Conservation (phyloP, 1,140 invertebrate genomes). For the Drosophila quadrilineata region DNA sequence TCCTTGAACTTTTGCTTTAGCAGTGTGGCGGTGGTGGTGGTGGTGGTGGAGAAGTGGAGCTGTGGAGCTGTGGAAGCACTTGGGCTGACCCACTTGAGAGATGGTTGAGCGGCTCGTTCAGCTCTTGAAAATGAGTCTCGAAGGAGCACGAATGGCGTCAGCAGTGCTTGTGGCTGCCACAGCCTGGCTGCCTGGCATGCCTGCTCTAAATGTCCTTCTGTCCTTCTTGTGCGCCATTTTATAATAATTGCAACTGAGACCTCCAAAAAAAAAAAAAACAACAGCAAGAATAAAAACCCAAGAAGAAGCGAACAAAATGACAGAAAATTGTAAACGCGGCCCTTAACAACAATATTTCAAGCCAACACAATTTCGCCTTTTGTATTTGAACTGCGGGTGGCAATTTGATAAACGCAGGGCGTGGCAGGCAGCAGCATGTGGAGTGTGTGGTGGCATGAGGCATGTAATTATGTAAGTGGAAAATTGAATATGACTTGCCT, state of each 20-base stretch:
- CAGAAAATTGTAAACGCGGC: slow-evolving; percentile 30
- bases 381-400: slow-evolving; percentile 26
- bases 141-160: slow-evolving; percentile 56
- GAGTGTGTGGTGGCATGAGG: not conserved
- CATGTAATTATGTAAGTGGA: slow-evolving; percentile 30
- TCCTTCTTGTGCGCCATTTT: slow-evolving; percentile 58
- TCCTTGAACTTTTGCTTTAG: slow-evolving; percentile 61
- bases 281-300: not conserved
- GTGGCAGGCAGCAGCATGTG: too few species aligned
- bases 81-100: slow-evolving; percentile 68
- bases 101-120: slow-evolving; percentile 55
- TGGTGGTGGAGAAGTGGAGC: too few species aligned
- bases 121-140: slow-evolving; percentile 74
- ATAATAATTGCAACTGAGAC: slow-evolving; percentile 70
- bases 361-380: slow-evolving; percentile 34
- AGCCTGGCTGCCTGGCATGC: slow-evolving; percentile 2
- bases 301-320: slow-evolving; percentile 3
- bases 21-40: too few species aligned
- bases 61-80: slow-evolving; percentile 35
- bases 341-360: slow-evolving; percentile 61
- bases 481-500: slow-evolving; percentile 19
- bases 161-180: slow-evolving; percentile 41
- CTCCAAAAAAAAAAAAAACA: slow-evolving; percentile 41
- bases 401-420: slow-evolving; percentile 48
- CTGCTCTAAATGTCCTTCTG: slow-evolving; percentile 18